phyloP scores from a whole-genome alignment of 2,888 invertebrate species.

The Tinea semifulvella region DNA sequence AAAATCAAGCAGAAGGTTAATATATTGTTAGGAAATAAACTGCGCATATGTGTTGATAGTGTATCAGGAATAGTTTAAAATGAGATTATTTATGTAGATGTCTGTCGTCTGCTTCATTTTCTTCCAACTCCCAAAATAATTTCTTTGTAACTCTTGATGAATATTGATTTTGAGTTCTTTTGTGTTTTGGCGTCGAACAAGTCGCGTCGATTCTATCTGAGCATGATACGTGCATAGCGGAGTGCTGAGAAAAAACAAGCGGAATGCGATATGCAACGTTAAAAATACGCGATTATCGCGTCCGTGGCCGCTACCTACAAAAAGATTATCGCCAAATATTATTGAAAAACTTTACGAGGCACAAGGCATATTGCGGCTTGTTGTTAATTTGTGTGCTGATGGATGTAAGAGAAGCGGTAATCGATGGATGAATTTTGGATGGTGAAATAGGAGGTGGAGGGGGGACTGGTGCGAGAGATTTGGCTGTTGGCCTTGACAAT shows the following conservation, averaged over 20 bases:
- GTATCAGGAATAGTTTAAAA: too few relatives aligned
- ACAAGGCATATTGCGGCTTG: slow-evolving; percentile 35
- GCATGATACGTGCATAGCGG: slow-evolving; percentile 5
- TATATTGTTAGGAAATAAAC: too few relatives aligned
- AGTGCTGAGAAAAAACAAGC: slow-evolving; percentile 35
- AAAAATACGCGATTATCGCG: slow-evolving; percentile 47
- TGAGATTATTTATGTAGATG: background rate
- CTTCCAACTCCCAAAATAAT: background rate
- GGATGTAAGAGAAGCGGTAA: background rate
- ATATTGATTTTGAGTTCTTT: slow-evolving; percentile 4
- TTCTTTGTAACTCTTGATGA: slow-evolving; percentile 1
- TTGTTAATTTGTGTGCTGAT: background rate
- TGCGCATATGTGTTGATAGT: too few relatives aligned
- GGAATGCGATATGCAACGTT: slow-evolving; percentile 44
- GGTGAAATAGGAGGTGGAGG: slow-evolving; percentile 21
- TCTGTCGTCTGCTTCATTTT: background rate
- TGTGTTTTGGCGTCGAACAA: slow-evolving; percentile 4
- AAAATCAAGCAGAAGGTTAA: too few relatives aligned
- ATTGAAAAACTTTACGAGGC: slow-evolving; percentile 22
- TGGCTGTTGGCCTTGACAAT: slow-evolving; percentile 65
- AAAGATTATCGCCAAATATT: slow-evolving; percentile 18
- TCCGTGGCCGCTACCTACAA: slow-evolving; percentile 28
- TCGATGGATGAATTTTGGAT: background rate
- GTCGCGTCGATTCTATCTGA: slow-evolving; percentile 9
- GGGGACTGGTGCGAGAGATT: slow-evolving; percentile 54